Evolutionary conservation across 30 jellyfish, hydroid and myxozoan genomes (phyloP).

Genomic region (Aurelia coerulea): DNA sequence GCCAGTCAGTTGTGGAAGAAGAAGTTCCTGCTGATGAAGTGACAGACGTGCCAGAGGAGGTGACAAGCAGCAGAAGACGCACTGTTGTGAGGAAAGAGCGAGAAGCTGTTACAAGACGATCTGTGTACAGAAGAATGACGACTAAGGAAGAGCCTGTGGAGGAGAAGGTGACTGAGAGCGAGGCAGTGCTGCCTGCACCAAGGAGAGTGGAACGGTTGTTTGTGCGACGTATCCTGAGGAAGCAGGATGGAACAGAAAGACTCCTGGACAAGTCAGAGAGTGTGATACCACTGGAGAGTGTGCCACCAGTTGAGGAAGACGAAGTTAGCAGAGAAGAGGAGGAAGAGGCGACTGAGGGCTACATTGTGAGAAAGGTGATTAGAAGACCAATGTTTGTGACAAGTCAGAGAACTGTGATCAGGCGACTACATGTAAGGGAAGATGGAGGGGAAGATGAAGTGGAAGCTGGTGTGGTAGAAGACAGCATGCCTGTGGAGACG

Average conservation of each 20-base stretch:
- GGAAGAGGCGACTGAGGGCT: conserved; percentile 12
- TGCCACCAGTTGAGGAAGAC: conserved; percentile 19
- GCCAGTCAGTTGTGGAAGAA: conserved; percentile 39
- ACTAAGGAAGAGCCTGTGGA: conserved; percentile 1
- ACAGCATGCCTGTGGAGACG: conserved; percentile 28
- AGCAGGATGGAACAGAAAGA: conserved; percentile 38
- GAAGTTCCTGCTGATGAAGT: conserved; percentile 8
- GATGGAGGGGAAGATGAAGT: conserved; percentile 51
- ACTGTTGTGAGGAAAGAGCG: conserved; percentile 29
- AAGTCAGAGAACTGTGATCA: conserved; percentile 70
- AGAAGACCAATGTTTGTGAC: conserved; percentile 79
- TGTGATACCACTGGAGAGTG: conserved; percentile 22
- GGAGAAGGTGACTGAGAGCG: conserved; percentile 49
- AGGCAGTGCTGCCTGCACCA: conserved; percentile 17
- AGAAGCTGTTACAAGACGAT: conserved; percentile 20
- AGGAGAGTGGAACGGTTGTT: conserved; percentile 76
- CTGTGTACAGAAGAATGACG: conserved; percentile 11
- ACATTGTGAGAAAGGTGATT: conserved; percentile 54
- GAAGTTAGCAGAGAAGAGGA: conserved; percentile 20
- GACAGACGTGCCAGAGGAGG: conserved; percentile 38
- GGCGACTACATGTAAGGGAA: conserved; percentile 20
- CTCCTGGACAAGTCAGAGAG: not conserved
- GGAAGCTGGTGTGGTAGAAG: conserved; percentile 60
- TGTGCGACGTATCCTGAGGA: conserved; percentile 76
- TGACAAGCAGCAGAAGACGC: not conserved